phyloP scores from a whole-genome alignment of 2,113 vertebrate genomes.

The Gasterosteus nipponicus region DNA sequence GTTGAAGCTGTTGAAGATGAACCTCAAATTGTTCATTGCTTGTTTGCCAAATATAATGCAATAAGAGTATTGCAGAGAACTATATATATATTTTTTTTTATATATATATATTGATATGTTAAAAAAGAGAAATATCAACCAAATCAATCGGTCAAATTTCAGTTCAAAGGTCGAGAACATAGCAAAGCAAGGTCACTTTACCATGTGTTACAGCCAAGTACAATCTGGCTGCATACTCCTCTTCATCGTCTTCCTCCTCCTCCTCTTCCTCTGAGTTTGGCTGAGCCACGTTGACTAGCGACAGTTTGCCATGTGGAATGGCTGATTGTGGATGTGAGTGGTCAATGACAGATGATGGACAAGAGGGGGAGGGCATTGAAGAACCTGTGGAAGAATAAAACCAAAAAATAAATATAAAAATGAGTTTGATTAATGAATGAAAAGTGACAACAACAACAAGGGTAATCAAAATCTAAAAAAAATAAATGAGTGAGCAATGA shows the following conservation, averaged over 20 bases:
- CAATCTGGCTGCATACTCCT: conserved; percentile 67
- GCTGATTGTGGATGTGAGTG: conserved; percentile 71
- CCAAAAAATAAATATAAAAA: conserved; percentile 43
- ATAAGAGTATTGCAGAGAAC: neutral
- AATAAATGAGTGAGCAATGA: conserved; percentile 3
- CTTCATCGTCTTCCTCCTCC: conserved; percentile 52
- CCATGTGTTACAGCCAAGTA: conserved; percentile 72
- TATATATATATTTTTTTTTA: too few species aligned
- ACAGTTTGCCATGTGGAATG: conserved; percentile 63
- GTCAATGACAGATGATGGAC: conserved; percentile 75
- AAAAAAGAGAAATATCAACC: neutral
- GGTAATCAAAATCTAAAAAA: conserved; percentile 21
- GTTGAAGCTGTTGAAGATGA: neutral
- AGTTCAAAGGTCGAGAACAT: neutral
- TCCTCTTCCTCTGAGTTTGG: conserved; percentile 61
- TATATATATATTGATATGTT: too few species aligned
- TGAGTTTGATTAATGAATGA: conserved; percentile 31
- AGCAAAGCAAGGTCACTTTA: conserved; percentile 52
- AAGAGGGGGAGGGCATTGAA: conserved; percentile 77
- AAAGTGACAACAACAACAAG: conserved; percentile 23
- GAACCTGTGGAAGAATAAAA: conserved; percentile 69
- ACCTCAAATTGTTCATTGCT: neutral
- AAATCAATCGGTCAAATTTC: neutral
- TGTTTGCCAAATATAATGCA: neutral
- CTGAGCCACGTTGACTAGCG: conserved; percentile 60